A percentile compares a stretch with the other conserved stretches of the same genome.
Conservation (phyloP, 1,140 invertebrate species). For the Leptestheria dahalacensis region DNA sequence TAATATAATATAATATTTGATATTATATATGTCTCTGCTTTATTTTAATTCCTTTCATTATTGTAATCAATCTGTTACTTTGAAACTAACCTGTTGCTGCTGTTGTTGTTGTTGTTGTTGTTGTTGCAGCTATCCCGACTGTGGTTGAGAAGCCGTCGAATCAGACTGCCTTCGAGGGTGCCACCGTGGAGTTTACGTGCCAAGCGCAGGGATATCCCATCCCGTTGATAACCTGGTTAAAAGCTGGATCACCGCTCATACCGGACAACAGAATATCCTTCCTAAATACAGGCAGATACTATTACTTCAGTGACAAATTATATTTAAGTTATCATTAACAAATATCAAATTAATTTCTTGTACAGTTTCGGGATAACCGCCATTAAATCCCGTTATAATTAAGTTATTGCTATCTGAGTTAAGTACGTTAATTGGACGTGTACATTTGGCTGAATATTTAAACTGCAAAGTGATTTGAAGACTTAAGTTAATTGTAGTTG, state of each 20-base stretch:
- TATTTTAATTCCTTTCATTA: too few species aligned
- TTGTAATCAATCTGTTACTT: too few species aligned
- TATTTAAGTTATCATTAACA: too few species aligned
- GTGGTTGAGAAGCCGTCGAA: slow-evolving; percentile 50
- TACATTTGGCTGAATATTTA: too few species aligned
- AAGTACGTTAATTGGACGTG: neutral
- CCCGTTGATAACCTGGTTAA: slow-evolving; percentile 50
- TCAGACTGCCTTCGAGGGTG: slow-evolving; percentile 43
- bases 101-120: slow-evolving; percentile 10
- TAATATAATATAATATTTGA: too few species aligned
- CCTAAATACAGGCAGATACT: slow-evolving; percentile 7
- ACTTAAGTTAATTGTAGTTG: too few species aligned
- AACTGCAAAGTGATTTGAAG: too few species aligned
- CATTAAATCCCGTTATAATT: too few species aligned
- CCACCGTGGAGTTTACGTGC: slow-evolving; percentile 50
- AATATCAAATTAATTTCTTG: neutral
- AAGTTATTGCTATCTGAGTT: too few species aligned
- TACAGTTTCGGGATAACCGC: neutral
- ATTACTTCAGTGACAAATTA: too few species aligned
- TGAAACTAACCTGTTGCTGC: too few species aligned
- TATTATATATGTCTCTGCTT: too few species aligned
- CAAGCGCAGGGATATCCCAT: slow-evolving; percentile 48
- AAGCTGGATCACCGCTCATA: slow-evolving; percentile 38
- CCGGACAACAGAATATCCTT: slow-evolving; percentile 19
- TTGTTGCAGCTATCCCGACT: slow-evolving; percentile 45